Evolutionary conservation across 2,113 vertebrate species (phyloP).

Genomic region (Corythaixoides concolor): DNA sequence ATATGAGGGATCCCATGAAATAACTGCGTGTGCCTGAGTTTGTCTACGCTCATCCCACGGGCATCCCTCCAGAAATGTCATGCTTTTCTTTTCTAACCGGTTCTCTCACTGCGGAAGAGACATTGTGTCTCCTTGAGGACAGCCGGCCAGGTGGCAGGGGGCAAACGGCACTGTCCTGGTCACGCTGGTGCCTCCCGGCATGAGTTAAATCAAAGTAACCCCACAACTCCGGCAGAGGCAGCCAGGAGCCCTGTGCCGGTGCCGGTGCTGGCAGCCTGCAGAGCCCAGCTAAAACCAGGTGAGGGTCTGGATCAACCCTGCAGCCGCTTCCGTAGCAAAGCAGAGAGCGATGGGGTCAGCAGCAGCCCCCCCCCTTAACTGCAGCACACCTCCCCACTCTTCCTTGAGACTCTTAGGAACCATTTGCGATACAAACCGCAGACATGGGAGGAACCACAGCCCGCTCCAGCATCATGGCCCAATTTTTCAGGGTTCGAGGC

Average conservation of each 20-base stretch:
- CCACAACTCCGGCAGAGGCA: neutral
- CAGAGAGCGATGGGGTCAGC: fast-evolving
- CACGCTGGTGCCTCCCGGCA: neutral
- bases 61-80: neutral
- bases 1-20: neutral
- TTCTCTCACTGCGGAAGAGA: neutral
- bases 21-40: neutral
- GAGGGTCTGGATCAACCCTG: neutral
- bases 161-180: neutral
- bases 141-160: fast-evolving
- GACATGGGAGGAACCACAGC: neutral
- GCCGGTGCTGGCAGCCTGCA: neutral
- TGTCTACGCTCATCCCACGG: neutral
- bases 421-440: neutral
- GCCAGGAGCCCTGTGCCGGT: neutral
- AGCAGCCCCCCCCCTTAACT: neutral
- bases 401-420: neutral
- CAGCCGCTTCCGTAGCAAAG: fast-evolving
- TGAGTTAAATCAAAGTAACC: neutral
- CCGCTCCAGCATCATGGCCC: neutral
- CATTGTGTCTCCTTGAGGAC: neutral
- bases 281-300: neutral
- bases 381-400: neutral
- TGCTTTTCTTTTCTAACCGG: neutral
- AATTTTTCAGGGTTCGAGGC: neutral